Evolutionary conservation across 2,888 invertebrate genomes (phyloP).

Genomic region (Aradus depressus): DNA sequence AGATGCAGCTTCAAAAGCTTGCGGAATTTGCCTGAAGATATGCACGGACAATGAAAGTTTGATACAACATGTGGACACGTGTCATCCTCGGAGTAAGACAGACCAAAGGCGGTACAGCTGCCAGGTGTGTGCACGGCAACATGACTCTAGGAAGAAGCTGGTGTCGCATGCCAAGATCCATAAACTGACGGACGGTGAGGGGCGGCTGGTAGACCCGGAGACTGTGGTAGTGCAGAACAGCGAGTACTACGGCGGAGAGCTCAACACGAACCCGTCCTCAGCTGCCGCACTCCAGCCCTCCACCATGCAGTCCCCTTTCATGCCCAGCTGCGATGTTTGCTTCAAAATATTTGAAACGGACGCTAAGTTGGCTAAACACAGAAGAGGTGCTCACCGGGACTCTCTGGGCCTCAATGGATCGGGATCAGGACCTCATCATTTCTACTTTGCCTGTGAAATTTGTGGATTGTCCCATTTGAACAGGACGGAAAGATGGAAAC

Average conservation of each 20-base stretch:
- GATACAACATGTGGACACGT: conserved; percentile 42
- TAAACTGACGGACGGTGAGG: conserved; percentile 38
- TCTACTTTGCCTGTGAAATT: conserved; percentile 38
- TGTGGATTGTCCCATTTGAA: conserved; percentile 41
- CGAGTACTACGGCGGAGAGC: conserved; percentile 29
- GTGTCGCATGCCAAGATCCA: conserved; percentile 45
- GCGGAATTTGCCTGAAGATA: conserved; percentile 45
- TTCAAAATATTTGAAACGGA: conserved; percentile 40
- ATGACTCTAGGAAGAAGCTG: conserved; percentile 44
- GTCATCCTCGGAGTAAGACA: conserved; percentile 35
- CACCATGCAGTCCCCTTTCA: conserved; percentile 19
- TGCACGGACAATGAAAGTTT: conserved; percentile 41
- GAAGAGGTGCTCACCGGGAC: conserved; percentile 36
- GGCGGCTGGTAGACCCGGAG: conserved; percentile 33
- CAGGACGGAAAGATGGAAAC: conserved; percentile 42
- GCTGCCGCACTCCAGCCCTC: conserved; percentile 20
- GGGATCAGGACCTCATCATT: conserved; percentile 20
- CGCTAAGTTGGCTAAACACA: conserved; percentile 40
- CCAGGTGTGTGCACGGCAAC: conserved; percentile 43
- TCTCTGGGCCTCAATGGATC: conserved; percentile 13
- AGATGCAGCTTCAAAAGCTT: conserved; percentile 43
- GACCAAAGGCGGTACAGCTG: conserved; percentile 34
- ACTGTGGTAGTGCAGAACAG: conserved; percentile 33
- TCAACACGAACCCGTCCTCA: too few species aligned
- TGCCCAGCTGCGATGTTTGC: conserved; percentile 38